Evolutionary conservation across 1,140 invertebrate genomes (phyloP).

Genomic region (Zaprionus davidi): DNA sequence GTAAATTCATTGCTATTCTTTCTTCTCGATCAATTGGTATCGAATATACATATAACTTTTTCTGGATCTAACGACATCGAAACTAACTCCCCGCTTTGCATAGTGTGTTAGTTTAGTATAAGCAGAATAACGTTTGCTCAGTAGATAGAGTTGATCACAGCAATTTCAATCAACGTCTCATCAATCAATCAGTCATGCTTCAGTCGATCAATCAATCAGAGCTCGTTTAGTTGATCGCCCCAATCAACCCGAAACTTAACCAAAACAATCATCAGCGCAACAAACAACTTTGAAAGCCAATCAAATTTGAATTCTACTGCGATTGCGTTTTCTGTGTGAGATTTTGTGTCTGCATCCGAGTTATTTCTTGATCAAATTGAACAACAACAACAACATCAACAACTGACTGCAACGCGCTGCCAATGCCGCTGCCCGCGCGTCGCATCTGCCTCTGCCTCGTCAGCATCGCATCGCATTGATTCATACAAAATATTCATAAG

Average conservation of each 20-base stretch:
- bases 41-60: not conserved
- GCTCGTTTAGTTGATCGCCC: slow-evolving; percentile 53
- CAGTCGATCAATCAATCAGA: slow-evolving; percentile 64
- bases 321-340: slow-evolving; percentile 16
- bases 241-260: slow-evolving; percentile 43
- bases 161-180: slow-evolving; percentile 59
- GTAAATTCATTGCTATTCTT: not conserved
- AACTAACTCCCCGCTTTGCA: slow-evolving; percentile 6
- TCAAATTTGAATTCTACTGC: slow-evolving; percentile 57
- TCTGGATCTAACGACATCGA: no score
- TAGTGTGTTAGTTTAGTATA: not conserved
- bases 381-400: slow-evolving; percentile 5
- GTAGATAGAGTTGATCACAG: slow-evolving; percentile 48
- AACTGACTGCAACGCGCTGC: slow-evolving; percentile 22
- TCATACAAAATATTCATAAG: slow-evolving; percentile 12
- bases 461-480: slow-evolving; percentile 7
- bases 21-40: not conserved
- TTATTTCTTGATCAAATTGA: slow-evolving; percentile 42
- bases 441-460: slow-evolving; percentile 5
- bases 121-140: not conserved
- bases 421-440: slow-evolving; percentile 1
- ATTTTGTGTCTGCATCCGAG: slow-evolving; percentile 44
- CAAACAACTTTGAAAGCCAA: slow-evolving; percentile 48
- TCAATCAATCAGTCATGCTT: slow-evolving; percentile 51
- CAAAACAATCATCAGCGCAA: slow-evolving; percentile 17